phyloP scores from a whole-genome alignment of 2,113 vertebrate genomes.

The Sylvia atricapilla region DNA sequence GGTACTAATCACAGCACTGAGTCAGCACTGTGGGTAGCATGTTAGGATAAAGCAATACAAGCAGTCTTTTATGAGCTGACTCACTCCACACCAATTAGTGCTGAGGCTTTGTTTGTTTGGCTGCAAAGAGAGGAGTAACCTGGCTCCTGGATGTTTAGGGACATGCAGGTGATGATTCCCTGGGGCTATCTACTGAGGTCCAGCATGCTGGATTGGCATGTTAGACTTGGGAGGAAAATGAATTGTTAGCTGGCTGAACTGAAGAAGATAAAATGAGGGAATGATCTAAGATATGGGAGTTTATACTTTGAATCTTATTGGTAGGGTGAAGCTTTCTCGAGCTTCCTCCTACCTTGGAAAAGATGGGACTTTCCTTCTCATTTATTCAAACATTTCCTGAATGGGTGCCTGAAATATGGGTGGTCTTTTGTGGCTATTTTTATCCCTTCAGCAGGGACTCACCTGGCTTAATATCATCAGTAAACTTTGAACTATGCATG shows the following conservation, averaged over 20 bases:
- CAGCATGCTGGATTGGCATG: neutral
- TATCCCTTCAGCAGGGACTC: conserved; percentile 7
- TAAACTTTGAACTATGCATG: conserved; percentile 14
- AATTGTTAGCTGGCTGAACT: neutral
- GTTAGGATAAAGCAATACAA: rapidly evolving
- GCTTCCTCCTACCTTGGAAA: conserved; percentile 1
- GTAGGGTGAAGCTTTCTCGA: conserved; percentile 36
- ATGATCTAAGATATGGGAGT: conserved; percentile 2
- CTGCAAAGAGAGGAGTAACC: neutral
- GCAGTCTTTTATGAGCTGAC: neutral
- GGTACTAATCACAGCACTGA: neutral
- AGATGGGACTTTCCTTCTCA: conserved; percentile 21
- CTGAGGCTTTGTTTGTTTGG: neutral
- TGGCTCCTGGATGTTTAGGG: neutral
- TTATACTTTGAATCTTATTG: conserved; percentile 15
- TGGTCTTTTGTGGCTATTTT: neutral
- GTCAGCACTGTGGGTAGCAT: neutral
- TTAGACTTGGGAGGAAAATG: neutral
- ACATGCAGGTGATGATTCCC: neutral
- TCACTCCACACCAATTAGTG: neutral
- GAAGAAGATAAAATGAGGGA: conserved; percentile 7
- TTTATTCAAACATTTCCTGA: conserved; percentile 41
- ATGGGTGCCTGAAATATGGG: neutral
- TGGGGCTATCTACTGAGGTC: neutral
- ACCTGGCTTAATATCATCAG: conserved; percentile 27